Conservation (phyloP, 2,797 vertebrate genomes). For the Yasuhikotakia modesta region DNA sequence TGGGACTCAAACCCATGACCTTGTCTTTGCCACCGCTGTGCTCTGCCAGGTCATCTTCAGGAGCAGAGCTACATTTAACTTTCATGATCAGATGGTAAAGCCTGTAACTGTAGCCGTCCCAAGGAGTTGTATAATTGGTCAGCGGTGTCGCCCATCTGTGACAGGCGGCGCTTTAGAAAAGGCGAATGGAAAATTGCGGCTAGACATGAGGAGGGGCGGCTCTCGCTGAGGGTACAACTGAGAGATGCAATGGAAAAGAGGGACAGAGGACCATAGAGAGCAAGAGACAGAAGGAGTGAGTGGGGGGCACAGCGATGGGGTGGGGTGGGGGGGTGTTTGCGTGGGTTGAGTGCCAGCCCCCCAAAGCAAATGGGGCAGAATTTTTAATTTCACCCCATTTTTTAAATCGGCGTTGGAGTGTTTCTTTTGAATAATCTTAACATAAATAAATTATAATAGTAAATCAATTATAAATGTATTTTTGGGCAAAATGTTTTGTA, state of each 20-base stretch:
- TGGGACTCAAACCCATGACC: not conserved
- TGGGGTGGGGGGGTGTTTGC: not conserved
- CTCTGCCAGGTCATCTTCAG: constrained; percentile 17
- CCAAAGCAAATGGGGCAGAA: constrained; percentile 18
- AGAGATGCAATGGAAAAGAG: constrained; percentile 35
- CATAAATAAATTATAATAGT: not conserved
- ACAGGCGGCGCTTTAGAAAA: constrained; percentile 61
- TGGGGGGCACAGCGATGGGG: constrained; percentile 25
- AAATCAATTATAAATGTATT: not conserved
- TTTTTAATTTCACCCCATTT: not conserved
- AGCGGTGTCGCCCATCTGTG: constrained; percentile 79
- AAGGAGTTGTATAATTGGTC: constrained; percentile 80
- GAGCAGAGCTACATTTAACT: constrained; percentile 48
- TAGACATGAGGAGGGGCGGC: not conserved
- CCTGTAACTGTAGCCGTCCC: constrained; percentile 74
- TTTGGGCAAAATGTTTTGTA: not conserved
- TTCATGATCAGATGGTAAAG: constrained; percentile 73
- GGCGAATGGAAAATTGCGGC: constrained; percentile 7
- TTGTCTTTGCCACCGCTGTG: not conserved
- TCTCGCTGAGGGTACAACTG: constrained; percentile 16
- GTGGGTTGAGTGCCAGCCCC: constrained; percentile 36
- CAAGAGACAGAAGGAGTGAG: constrained; percentile 50
- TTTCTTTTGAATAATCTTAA: not conserved
- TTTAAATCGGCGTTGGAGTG: not conserved
- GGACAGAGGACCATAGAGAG: constrained; percentile 22